Conservation (phyloP, 2,888 invertebrate species). For the Ischnus inquisitorius region DNA sequence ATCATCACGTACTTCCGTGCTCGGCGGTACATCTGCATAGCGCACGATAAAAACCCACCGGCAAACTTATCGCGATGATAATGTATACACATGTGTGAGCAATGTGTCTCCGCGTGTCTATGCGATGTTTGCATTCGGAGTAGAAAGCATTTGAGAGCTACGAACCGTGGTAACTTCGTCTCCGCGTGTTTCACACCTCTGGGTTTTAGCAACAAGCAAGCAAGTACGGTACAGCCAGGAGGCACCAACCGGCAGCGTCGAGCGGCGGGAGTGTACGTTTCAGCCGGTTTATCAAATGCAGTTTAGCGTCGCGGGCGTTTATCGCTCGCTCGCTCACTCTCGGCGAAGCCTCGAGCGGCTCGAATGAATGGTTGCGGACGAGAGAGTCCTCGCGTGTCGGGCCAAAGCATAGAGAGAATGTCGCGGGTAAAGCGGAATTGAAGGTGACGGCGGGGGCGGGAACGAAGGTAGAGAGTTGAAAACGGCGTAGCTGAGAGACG, state of each 20-base stretch:
- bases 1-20: conserved; percentile 59
- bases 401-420: neutral
- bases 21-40: conserved; percentile 59
- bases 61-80: conserved; percentile 5
- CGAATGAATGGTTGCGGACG: conserved; percentile 51
- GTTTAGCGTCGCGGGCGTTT: conserved; percentile 79
- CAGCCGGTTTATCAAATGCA: conserved; percentile 79
- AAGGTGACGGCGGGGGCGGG: conserved; percentile 65
- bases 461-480: conserved; percentile 46
- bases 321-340: conserved; percentile 75
- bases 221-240: conserved; percentile 30
- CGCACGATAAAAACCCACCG: conserved; percentile 55
- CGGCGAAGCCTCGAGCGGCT: conserved; percentile 24
- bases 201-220: conserved; percentile 50
- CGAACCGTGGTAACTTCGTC: conserved; percentile 40
- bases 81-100: conserved; percentile 25
- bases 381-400: conserved; percentile 29
- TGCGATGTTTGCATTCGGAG: conserved; percentile 15
- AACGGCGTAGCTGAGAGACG: conserved; percentile 41
- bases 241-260: neutral
- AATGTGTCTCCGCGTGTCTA: neutral
- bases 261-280: conserved; percentile 47
- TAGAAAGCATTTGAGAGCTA: conserved; percentile 8
- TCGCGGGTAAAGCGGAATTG: conserved; percentile 49
- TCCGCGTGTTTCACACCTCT: conserved; percentile 58